These are phyloP conservation scores for Parauchenoglanis ngamensis DNA, from an alignment of 2,797 vertebrate species.

Conservation along the genomic window DNA sequence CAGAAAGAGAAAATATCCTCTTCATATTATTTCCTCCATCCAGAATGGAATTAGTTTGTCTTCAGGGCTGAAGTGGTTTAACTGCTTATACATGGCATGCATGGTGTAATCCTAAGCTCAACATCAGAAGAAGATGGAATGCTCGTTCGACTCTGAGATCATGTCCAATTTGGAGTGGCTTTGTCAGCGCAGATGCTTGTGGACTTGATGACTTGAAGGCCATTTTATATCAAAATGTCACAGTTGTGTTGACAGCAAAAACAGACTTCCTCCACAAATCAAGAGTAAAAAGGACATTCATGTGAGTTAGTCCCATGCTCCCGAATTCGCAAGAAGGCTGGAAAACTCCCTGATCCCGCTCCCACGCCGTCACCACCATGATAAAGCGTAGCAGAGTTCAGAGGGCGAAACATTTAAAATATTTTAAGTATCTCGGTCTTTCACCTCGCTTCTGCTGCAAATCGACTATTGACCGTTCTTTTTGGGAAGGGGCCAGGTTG, in stretches of 20 bases:
- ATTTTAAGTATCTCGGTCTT: constrained; percentile 38
- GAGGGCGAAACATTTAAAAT: constrained; percentile 63
- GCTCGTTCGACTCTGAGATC: not conserved
- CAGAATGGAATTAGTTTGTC: constrained; percentile 9
- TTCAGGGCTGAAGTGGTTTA: not conserved
- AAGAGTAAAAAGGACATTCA: constrained; percentile 44
- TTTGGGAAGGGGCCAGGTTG: constrained; percentile 4
- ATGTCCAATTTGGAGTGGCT: not conserved
- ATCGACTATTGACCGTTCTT: not conserved
- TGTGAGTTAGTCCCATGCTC: constrained; percentile 1
- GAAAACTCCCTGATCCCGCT: constrained; percentile 65
- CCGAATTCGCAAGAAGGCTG: constrained; percentile 34
- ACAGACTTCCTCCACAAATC: constrained; percentile 39
- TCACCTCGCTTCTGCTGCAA: constrained; percentile 47
- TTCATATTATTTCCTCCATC: not conserved
- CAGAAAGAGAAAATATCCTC: not conserved
- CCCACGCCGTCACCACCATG: constrained; percentile 53
- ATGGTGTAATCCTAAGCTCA: not conserved
- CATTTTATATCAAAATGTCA: not conserved
- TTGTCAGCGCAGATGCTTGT: not conserved
- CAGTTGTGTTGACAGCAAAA: not conserved
- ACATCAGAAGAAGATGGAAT: not conserved
- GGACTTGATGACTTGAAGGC: not conserved
- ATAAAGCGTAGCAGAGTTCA: constrained; percentile 64
- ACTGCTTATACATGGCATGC: not conserved